Evolutionary conservation across 1,140 invertebrate species (phyloP), one percentile per base, ranked within the genome.

Genomic region (Pectinophora gossypiella): DNA sequence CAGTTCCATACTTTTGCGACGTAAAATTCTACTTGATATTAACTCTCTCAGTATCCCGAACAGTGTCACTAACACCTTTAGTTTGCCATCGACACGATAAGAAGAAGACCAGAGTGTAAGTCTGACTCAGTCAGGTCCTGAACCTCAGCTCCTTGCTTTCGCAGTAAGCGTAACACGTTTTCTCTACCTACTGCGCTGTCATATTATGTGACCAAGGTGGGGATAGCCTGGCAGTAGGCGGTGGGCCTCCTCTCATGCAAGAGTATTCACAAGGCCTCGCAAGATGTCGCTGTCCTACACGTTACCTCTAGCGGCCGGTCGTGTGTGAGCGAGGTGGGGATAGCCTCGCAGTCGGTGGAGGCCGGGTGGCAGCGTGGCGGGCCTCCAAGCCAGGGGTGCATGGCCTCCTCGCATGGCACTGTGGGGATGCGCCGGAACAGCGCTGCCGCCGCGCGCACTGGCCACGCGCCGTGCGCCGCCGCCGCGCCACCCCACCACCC

Each of bases 401-500:
- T 77, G 6, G 62, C 50, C 9, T 77, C 78, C 48, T 83, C 83
- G 51, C 80, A 86, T 0, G 78, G 76, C 13, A 83, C 10, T 1
- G 70, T 43, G 0, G 71, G 64, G 50, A 78, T 56, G 0, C 74
- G 68, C 0, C 76, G 64, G 44, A 84, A 86, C 1, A 86, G 36
- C 0, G 80, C 80, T 0, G 83, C 83, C 1, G 83, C 83, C 0
- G 83, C 77, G 13, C 74, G 52, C 5, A 61, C 60, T 0, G 68
- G 54, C 0, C 76, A 76, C 0, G 46, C 42, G 0, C 81, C 83
- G 0, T 77, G 56, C 2, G 81, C 79, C 27, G 81, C 81, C 5
- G 83, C 77, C 7, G 71, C 72, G 0, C 79, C 83, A 2, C 76
- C 69, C 83, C 76, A 83, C 81, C 81, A 86, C 6, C 78, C 67